Conservation (phyloP, 2,113 vertebrate genomes). For the Phylloscopus trochilus region DNA sequence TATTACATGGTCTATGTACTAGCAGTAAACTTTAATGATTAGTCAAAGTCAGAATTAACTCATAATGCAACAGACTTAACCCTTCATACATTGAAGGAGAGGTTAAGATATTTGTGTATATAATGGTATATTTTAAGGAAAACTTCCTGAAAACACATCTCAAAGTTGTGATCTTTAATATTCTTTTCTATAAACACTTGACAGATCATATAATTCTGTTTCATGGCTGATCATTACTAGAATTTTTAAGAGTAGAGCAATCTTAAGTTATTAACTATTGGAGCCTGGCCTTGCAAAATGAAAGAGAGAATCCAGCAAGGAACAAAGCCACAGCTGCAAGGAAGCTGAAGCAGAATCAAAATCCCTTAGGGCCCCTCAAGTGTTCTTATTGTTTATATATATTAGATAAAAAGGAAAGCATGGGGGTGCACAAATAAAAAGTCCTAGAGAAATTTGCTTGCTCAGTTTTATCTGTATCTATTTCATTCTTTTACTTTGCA, state of each 20-base stretch:
- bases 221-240: neutral
- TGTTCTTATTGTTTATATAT: slow-evolving; percentile 34
- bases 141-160: neutral
- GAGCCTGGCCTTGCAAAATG: neutral
- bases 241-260: neutral
- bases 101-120: neutral
- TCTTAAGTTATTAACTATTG: neutral
- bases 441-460: neutral
- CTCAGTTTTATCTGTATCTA: neutral
- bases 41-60: neutral
- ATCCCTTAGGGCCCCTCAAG: neutral
- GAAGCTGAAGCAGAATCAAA: slow-evolving; percentile 25
- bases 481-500: neutral
- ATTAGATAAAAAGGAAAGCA: slow-evolving; percentile 18
- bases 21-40: neutral
- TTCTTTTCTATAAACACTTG: neutral
- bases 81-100: neutral
- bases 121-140: neutral
- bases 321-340: slow-evolving; percentile 41
- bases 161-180: neutral
- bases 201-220: neutral
- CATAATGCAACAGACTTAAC: neutral
- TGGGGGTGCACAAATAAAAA: neutral
- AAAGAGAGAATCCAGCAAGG: slow-evolving; percentile 11
- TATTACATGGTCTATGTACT: neutral